Evolutionary conservation across 2,797 vertebrate species (phyloP), one percentile per base, ranked within the genome.

Genomic region (Hemitrygon akajei): DNA sequence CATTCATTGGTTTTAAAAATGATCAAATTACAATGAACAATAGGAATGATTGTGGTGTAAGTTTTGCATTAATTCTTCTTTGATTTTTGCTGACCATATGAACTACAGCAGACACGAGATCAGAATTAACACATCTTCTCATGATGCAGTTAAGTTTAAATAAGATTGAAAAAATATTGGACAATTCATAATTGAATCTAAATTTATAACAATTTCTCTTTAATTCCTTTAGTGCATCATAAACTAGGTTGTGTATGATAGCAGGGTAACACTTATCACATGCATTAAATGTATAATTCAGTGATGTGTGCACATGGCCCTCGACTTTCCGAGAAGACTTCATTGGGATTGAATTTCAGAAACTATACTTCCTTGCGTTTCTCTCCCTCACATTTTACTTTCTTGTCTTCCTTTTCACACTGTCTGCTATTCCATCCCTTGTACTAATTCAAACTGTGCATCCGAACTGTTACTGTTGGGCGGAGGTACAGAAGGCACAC

Each of bases 131-230:
- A 40, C 4, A 34, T 91, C 34, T 71, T 66, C 22, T 73, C 89
- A 92, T 92, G 89, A 92, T 92, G 34, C 25, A 30, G 66, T 30
- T 10, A 91, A 25, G 71, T 91, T 91, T 69, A 91, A 73, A 34
- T 25, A 25, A 18, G 9, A 9, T 4, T 3, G 20, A 40, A 92
- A 20, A 63, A 27, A 47, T 47, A 22, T 82, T 82, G 58, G 16
- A 18, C 30, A 63, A 1, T 3, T 16, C 76, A 34, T 14, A 79
- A 79, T 34, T 77, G 9, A 60, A 22, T 58, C 27, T 16, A n/a
- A 12, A 60, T 14, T 56, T 27, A 34, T 87, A 30, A 60, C 14
- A n/a, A 3, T 30, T 18, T 20, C 30, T 66, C 2, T 87, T n/a
- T 34, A 66, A n/a, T 87, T 2, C 4, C 60, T 14, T 11, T 63